Base-by-base conservation (phyloP, 2,888 invertebrate genomes). In the Pheosia tremula region DNA sequence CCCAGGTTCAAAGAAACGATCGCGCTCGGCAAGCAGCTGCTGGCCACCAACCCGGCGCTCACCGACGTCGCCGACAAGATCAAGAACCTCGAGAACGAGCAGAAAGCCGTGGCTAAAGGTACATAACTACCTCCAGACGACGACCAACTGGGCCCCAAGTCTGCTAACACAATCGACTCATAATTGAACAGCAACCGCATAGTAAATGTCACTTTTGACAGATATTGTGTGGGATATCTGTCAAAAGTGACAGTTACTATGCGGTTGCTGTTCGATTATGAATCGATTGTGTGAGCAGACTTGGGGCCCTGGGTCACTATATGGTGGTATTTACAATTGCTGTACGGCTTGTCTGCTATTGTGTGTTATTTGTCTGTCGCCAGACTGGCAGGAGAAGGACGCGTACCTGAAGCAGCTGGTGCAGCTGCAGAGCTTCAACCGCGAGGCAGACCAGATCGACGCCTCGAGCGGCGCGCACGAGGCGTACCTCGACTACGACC, bases 381-480 rank as follows among this genome's bases (percentile, higher is more conserved):
- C 88, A 84, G 94, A 94, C 58, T 98, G 98, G 98, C 89, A 95
- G 56, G 96, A 97, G 62, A 98, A 98, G 82, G 97, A 98, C 61
- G 96, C 96, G 56, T 96, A 97, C 94, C 89, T 99, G 63, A 96
- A 97, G 75, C 98, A 99, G 85, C 96, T 98, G 69, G 95, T 98
- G 45, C 97, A 98, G 75, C 91, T 99, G 64, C 98, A 98, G 89
- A 95, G 97, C 70, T 98, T 99, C 91, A 98, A 98, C 89, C 96
- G 98, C 50, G 99, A 99, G 87, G 99, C 99, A 0, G 99, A 99
- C 85, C 98, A 99, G 85, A 98, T 99, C 69, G 99, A 99, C 89
- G 98, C 99, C 0, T 97, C 97, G 10, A 98, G 98, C 57, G 97
- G 98, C 60, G 97, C 98, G 13, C 99, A 99, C 84, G 97, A 98